phyloP scores from a whole-genome alignment of 2,888 invertebrate species.

The Tenthredo amoena region DNA sequence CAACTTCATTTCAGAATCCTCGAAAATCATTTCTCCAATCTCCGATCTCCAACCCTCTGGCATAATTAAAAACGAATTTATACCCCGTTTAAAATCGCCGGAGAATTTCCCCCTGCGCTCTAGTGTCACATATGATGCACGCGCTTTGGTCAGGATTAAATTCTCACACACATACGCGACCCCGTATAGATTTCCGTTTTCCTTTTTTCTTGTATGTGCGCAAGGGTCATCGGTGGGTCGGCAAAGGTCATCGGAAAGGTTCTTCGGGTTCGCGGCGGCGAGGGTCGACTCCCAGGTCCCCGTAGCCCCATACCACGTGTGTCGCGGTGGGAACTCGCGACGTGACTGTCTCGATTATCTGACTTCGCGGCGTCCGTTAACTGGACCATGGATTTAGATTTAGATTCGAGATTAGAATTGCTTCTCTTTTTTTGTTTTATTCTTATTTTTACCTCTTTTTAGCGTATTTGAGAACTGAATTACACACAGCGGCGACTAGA shows the following conservation, averaged over 20 bases:
- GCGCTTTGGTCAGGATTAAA: too few species aligned
- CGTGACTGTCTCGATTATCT: conserved; percentile 64
- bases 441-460: neutral
- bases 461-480: neutral
- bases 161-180: neutral
- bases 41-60: too few species aligned
- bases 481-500: neutral
- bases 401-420: conserved; percentile 39
- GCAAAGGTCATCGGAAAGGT: conserved; percentile 30
- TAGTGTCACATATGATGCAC: too few species aligned
- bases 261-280: conserved; percentile 7
- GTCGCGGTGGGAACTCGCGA: conserved; percentile 64
- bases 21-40: too few species aligned
- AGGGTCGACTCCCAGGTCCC: conserved; percentile 23
- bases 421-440: neutral
- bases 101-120: too few species aligned
- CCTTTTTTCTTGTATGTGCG: conserved; percentile 6
- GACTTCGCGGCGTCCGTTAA: conserved; percentile 18
- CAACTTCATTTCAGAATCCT: neutral
- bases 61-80: too few species aligned
- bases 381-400: conserved; percentile 49
- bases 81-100: too few species aligned
- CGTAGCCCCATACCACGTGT: conserved; percentile 55
- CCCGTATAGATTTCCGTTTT: conserved; percentile 29
- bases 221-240: neutral